These are phyloP conservation scores for Battus philenor DNA, from an alignment of 1,140 invertebrate species.

Conservation along the genomic window DNA sequence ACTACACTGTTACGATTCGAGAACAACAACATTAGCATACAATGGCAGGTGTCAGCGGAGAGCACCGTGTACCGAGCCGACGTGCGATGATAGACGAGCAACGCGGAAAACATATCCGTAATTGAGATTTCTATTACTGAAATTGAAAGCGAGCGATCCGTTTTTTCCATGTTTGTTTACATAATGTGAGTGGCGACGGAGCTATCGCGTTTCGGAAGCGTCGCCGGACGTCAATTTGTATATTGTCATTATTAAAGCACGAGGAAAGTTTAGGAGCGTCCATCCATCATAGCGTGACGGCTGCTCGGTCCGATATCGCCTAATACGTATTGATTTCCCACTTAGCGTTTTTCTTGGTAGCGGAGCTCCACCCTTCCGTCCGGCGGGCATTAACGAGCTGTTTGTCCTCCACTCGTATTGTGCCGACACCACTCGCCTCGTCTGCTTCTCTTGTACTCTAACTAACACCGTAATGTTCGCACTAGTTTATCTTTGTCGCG, in stretches of 20 bases:
- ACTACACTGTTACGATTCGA: no score
- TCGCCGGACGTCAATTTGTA: constrained; percentile 72
- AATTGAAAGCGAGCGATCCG: constrained; percentile 61
- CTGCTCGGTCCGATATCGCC: constrained; percentile 66
- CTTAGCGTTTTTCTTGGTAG: constrained; percentile 73
- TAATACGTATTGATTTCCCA: constrained; percentile 76
- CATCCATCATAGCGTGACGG: constrained; percentile 71
- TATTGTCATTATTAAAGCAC: constrained; percentile 73
- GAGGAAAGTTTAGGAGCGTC: constrained; percentile 65
- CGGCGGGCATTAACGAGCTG: constrained; percentile 66
- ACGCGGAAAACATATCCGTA: constrained; percentile 64
- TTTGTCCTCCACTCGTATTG: constrained; percentile 64
- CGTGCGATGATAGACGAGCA: constrained; percentile 60
- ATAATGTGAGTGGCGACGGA: constrained; percentile 68
- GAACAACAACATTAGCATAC: constrained; percentile 9
- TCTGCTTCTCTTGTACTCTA: constrained; percentile 12
- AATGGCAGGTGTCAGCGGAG: constrained; percentile 15
- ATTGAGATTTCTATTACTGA: constrained; percentile 74
- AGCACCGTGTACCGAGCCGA: constrained; percentile 19
- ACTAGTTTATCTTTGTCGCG: no score
- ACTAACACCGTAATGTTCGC: no score
- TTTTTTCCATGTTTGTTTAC: constrained; percentile 68
- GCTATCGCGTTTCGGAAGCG: constrained; percentile 69
- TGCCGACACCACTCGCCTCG: constrained; percentile 20
- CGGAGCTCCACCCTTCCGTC: constrained; percentile 67